phyloP scores from a whole-genome alignment of 1,140 invertebrate species.

The Brachionus manjavacas region DNA sequence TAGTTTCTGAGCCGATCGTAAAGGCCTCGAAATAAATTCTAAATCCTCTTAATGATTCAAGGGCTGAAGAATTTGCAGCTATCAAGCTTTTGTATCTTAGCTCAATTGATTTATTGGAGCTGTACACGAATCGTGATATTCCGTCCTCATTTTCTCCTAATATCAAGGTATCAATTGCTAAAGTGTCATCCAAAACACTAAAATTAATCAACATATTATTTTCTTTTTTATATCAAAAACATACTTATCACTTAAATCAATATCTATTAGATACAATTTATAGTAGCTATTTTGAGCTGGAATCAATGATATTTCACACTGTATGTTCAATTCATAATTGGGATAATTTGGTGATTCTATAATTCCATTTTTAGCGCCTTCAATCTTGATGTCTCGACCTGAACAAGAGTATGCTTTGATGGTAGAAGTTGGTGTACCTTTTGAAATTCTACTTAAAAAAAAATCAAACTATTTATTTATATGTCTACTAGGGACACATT shows the following conservation, averaged over 20 bases:
- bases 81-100: slow-evolving; percentile 20
- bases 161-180: not conserved
- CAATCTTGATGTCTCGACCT: not conserved
- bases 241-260: slow-evolving; percentile 1
- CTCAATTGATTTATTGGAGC: not conserved
- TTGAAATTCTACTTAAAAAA: not conserved
- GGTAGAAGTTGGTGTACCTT: not conserved
- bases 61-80: not conserved
- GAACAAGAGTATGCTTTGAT: not conserved
- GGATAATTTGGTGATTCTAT: slow-evolving; percentile 39
- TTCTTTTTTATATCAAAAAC: not conserved
- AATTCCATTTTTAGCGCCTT: slow-evolving; percentile 16
- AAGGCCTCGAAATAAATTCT: slow-evolving; percentile 12
- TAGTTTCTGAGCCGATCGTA: not conserved
- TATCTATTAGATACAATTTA: not conserved
- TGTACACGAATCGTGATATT: not conserved
- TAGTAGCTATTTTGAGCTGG: not conserved
- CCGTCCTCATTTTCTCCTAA: slow-evolving; percentile 23
- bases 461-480: too few relatives aligned
- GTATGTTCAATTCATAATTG: not conserved
- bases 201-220: not conserved
- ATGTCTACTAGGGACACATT: slow-evolving; percentile 37
- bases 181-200: not conserved
- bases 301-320: not conserved
- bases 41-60: slow-evolving; percentile 7